phyloP scores from a whole-genome alignment of 2,797 vertebrate genomes.

The Leptodactylus fallax region DNA sequence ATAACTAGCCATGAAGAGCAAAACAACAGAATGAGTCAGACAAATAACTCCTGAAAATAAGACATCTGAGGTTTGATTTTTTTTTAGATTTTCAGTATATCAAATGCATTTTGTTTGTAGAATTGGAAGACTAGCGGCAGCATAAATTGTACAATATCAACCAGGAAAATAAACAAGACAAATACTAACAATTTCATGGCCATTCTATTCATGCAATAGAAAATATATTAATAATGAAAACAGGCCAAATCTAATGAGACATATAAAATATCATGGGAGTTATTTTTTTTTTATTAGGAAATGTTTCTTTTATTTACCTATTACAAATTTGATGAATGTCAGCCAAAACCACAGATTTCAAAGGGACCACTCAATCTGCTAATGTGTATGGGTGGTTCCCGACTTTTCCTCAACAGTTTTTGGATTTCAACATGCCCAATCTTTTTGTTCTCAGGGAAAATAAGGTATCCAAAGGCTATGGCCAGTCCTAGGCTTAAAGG shows the following conservation, averaged over 20 bases:
- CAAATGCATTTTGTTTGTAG: conserved; percentile 20
- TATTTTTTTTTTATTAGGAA: background rate
- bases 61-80: background rate
- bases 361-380: no score
- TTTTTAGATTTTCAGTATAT: conserved; percentile 2
- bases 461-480: no score
- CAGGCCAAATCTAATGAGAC: background rate
- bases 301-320: background rate
- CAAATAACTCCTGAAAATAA: conserved; percentile 20
- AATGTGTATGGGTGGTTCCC: no score
- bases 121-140: background rate
- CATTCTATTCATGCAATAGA: background rate
- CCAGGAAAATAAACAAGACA: conserved; percentile 10
- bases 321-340: no score
- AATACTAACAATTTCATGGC: background rate
- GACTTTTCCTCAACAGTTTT: no score
- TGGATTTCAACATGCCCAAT: no score
- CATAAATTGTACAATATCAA: conserved; percentile 37
- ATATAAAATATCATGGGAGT: background rate
- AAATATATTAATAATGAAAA: background rate
- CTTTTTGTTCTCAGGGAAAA: no score
- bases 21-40: conserved; percentile 25
- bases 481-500: no score
- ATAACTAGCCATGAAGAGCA: conserved; percentile 26
- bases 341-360: no score